Evolutionary conservation across 2,113 vertebrate species (phyloP), one percentile per base, ranked within the genome.

Genomic region (Calidris pygmaea): DNA sequence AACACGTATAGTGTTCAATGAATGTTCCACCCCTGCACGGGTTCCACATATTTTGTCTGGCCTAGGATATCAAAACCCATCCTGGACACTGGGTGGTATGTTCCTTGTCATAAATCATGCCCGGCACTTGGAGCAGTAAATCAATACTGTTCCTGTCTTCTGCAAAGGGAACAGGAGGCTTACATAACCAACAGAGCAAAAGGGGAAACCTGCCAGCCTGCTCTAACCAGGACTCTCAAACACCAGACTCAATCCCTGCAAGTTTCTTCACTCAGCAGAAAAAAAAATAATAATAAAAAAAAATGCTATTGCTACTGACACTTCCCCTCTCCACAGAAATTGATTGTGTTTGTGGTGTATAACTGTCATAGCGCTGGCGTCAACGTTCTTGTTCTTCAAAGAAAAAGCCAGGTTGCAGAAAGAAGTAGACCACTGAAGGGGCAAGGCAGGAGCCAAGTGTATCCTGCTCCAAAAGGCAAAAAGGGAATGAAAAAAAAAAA

Each of bases 41-140:
- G 67, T 89, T 93, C 67, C 56, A 85, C 43, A 73, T 52, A n/a
- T 68, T 91, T 95, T 93, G 21, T 50, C 47, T 72, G 85, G 78
- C 66, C 39, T 22, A 76, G 48, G 85, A 93, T 70, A 73, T 70
- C 76, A 89, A 90, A 94, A 67, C 37, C 39, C 66, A 70, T 19
- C 35, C 89, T 73, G 74, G 96, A 94, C 60, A 90, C 74, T 27
- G 2, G 86, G 89, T 96, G 71, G 62, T 76, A 92, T 71, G 37
- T 94, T 96, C 91, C 68, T 78, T 93, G 80, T 75, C 91, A 95
- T 97, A 97, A 98, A 98, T 97, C 96, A 97, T 75, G 83, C 39
- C 55, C 15, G 26, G 81, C 60, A 74, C 71, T 72, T 95, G 48
- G 48, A 97, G 45, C 70, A 60, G 74, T 90, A 93, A 97, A 97